phyloP scores from a whole-genome alignment of 2,797 vertebrate genomes.

The Lophius americanus region DNA sequence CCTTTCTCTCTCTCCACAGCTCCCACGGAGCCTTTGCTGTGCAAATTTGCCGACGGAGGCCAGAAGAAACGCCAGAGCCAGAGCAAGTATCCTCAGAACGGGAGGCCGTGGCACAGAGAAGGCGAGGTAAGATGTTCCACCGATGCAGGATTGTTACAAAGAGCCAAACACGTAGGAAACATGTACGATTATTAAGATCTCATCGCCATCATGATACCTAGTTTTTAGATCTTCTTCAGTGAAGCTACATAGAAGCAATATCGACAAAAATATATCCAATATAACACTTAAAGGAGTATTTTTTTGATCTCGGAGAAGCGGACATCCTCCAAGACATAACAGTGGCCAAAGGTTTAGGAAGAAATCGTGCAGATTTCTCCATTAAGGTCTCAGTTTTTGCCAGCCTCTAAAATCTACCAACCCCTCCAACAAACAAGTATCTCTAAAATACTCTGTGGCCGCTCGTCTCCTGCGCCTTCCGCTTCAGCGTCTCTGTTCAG shows the following conservation, averaged over 20 bases:
- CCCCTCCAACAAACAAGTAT: too few species aligned
- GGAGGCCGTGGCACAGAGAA: conserved; percentile 95
- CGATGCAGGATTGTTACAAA: background rate
- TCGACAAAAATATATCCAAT: background rate
- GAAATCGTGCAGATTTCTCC: too few species aligned
- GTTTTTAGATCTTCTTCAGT: background rate
- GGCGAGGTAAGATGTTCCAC: conserved; percentile 88
- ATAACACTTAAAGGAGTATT: too few species aligned
- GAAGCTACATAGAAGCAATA: background rate
- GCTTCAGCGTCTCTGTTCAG: too few species aligned
- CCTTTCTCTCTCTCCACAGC: conserved; percentile 82
- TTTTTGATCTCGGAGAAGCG: too few species aligned
- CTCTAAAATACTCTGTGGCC: too few species aligned
- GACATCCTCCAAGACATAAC: too few species aligned
- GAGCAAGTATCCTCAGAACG: conserved; percentile 97
- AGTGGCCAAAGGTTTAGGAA: too few species aligned
- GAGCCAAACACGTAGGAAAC: background rate
- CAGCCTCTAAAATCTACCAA: too few species aligned
- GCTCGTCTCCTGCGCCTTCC: too few species aligned
- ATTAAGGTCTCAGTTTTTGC: too few species aligned
- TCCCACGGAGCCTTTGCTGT: conserved; percentile 96
- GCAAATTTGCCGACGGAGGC: conserved; percentile 97
- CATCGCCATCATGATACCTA: background rate
- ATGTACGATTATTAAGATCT: background rate
- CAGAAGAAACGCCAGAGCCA: conserved; percentile 98